Percentiles rank a stretch among this genome's conserved stretches.
Evolutionary conservation across 2,113 vertebrate genomes (phyloP).

Genomic region (Oreotrochilus melanogaster): DNA sequence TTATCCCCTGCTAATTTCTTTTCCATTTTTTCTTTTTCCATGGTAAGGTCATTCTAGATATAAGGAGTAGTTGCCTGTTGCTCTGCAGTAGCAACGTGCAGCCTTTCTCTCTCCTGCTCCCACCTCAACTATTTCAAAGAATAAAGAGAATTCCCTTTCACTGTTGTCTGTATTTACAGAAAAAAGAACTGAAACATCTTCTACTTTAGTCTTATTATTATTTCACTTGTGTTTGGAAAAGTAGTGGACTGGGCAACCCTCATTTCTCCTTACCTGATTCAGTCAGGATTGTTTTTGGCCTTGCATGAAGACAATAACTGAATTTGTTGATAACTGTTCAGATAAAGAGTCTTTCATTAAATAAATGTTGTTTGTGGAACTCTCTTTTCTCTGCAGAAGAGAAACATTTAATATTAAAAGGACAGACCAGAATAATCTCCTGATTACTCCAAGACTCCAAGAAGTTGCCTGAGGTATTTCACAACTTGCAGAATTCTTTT

Average conservation of each 20-base stretch:
- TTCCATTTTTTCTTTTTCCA: not conserved
- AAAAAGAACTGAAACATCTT: not conserved
- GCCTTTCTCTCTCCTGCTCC: not conserved
- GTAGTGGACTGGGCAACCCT: not conserved
- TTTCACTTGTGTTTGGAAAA: not conserved
- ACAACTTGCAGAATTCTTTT: not conserved
- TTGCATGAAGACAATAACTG: not conserved
- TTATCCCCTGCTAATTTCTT: not conserved
- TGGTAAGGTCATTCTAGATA: not conserved
- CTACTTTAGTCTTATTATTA: not conserved
- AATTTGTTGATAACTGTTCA: not conserved
- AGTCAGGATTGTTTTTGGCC: not conserved
- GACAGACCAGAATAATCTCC: not conserved
- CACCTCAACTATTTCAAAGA: not conserved
- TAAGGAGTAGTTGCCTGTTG: not conserved
- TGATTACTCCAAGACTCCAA: not conserved
- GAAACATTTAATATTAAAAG: constrained; percentile 12
- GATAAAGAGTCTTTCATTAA: not conserved
- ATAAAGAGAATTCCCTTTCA: not conserved
- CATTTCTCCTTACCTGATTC: not conserved
- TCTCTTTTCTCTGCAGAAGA: not conserved
- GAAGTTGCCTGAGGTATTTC: not conserved
- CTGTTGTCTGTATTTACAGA: not conserved
- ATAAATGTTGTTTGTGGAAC: not conserved
- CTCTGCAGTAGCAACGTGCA: accelerated